Base-by-base conservation (phyloP, 2,888 invertebrate genomes). In the Candidula unifasciata region DNA sequence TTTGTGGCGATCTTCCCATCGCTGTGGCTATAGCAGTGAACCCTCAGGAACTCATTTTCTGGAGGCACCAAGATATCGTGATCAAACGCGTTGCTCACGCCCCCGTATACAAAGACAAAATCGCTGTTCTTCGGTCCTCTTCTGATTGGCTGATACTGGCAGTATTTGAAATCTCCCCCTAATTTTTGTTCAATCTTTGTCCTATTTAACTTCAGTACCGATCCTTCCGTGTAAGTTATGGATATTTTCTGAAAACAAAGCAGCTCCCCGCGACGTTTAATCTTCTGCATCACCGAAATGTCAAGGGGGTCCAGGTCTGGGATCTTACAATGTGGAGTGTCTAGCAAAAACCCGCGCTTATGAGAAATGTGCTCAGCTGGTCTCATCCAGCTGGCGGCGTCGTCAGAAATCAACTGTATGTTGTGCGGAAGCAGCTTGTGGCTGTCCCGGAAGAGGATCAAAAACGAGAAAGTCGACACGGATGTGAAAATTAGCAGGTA, bases 301-400 rank as follows among this genome's bases (percentile, higher is more conserved):
- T 92, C 92, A 80, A 90, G 91, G 0, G 93, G 92, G 64, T 92
- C 91, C 0, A 92, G 84, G 69, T 92, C 89, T 0, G 92, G 92
- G 57, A 93, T 92, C 82, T 89, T 89, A 83, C 93, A 93, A 30
- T 89, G 87, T 0, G 90, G 86, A 1, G 92, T 93, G 83, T 93
- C 89, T 0, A 93, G 90, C 2, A 92, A 85, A 80, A 89, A 92
- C 24, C 89, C 90, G 0, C 84, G 44, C 3, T 78, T n/a, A 8
- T 35, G 54, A 74, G 21, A 83, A 21, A 3, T 18, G 33, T 21
- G 35, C 18, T 6, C 6, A 27, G 73, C 2, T 18, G 5, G 6
- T 2, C 44, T n/a, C 10, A 8, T 37, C 44, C 44, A 52, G 0
- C 13, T 2, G 13, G 0, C 27, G 2, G 0, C n/a, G n/a, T 27